Evolutionary conservation across 2,113 vertebrate species (phyloP), one percentile per base, ranked within the genome.

Genomic region (Zootoca vivipara): DNA sequence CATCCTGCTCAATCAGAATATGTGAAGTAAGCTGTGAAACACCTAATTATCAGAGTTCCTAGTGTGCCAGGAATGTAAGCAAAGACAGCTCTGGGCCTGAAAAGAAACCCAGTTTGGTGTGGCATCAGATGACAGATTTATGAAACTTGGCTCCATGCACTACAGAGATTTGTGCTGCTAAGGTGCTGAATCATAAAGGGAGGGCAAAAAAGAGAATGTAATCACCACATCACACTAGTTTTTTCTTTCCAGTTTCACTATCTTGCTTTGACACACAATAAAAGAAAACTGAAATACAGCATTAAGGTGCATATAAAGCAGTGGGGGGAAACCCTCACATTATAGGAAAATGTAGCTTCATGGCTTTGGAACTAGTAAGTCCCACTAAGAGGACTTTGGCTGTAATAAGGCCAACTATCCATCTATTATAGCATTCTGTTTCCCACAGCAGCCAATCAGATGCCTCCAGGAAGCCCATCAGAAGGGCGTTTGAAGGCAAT

Each of bases 211-310:
- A 89, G 24, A 64, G 65, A 90, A 88, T 74, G 86, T 85, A 73
- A 72, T 87, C 90, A 90, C 78, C 72, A 56, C 82, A 69, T 40
- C 74, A 92, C 79, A 73, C 26, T 20, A 92, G 46, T 46, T 78
- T 52, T 92, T 91, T 88, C 73, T 75, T 93, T 92, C 87, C 65
- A 90, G 64, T 72, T 89, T 42, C 70, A 93, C 22, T 40, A 30
- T 13, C 30, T 42, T 38, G 22, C 7, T 18, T 86, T 28, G 16
- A 42, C 64, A 40, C 87, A 46, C 6, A 38, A 84, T 52, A 58
- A 73, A 84, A 26, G 22, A 12, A 56, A 73, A 22, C 7, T 35
- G 26, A 7, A 83, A 83, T 38, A 42, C 3, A 69, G 35, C 13
- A 80, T 56, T 79, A 13, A 72, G 78, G 16, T 30, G 46, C 2